These are phyloP conservation scores for Chloromyia formosa DNA, from an alignment of 2,888 invertebrate species.

Conservation along the genomic window DNA sequence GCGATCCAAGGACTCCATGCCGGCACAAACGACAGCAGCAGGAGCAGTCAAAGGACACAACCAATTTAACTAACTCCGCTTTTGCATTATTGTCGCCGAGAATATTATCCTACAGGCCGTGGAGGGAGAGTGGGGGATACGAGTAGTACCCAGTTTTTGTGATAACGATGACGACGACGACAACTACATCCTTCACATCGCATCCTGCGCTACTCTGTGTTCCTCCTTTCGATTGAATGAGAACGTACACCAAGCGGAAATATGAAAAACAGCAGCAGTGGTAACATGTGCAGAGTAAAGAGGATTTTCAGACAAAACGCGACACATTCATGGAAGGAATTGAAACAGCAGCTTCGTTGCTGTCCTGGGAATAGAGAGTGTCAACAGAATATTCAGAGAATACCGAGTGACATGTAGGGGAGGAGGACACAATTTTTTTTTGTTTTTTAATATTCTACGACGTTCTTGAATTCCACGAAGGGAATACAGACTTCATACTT, in stretches of 20 bases:
- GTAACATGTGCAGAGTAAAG: slow-evolving; percentile 11
- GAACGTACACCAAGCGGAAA: slow-evolving; percentile 28
- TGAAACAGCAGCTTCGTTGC: neutral
- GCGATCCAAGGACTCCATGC: neutral
- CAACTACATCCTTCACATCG: too few relatives aligned
- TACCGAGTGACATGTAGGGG: neutral
- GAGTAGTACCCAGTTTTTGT: too few relatives aligned
- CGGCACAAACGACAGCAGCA: neutral
- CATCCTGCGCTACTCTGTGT: neutral
- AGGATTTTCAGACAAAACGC: too few relatives aligned
- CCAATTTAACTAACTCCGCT: slow-evolving; percentile 37
- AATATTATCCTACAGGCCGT: slow-evolving; percentile 13
- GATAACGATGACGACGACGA: too few relatives aligned
- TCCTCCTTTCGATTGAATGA: slow-evolving; percentile 9
- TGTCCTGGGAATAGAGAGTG: neutral
- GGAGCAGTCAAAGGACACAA: slow-evolving; percentile 20
- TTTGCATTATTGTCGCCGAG: slow-evolving; percentile 22
- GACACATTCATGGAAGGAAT: neutral
- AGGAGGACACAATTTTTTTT: too few relatives aligned
- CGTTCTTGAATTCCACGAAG: neutral
- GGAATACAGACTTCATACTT: neutral
- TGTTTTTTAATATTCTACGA: too few relatives aligned
- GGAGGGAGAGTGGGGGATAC: too few relatives aligned
- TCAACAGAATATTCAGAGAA: neutral
- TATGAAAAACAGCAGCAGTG: slow-evolving; percentile 20